phyloP scores from a whole-genome alignment of 2,888 invertebrate species.

The Liopterus haemorrhoidalis region DNA sequence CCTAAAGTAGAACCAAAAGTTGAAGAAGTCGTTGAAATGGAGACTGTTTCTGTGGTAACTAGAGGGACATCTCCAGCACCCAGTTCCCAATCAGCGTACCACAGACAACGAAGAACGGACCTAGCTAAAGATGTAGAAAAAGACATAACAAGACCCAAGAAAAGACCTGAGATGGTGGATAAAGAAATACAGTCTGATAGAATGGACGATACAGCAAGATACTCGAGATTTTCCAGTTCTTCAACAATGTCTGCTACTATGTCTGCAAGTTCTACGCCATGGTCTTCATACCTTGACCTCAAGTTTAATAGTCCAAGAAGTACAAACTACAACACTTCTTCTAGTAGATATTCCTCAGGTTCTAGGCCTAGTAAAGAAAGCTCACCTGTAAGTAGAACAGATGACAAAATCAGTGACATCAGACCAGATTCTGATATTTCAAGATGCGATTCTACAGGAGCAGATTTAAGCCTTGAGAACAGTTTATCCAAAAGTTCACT shows the following conservation, averaged over 20 bases:
- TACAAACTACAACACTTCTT: slow-evolving; percentile 23
- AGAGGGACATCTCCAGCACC: slow-evolving; percentile 75
- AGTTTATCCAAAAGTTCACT: too few species aligned
- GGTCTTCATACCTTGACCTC: slow-evolving; percentile 57
- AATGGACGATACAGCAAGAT: slow-evolving; percentile 61
- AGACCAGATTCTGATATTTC: not conserved
- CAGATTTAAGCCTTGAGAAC: too few species aligned
- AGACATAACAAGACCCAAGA: slow-evolving; percentile 56
- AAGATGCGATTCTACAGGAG: too few species aligned
- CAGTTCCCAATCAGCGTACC: slow-evolving; percentile 51
- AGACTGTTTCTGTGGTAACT: slow-evolving; percentile 60
- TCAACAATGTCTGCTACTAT: slow-evolving; percentile 48
- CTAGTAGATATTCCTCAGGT: slow-evolving; percentile 12
- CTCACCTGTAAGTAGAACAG: slow-evolving; percentile 2
- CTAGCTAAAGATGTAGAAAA: slow-evolving; percentile 68
- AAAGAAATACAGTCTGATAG: slow-evolving; percentile 70
- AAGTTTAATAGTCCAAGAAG: slow-evolving; percentile 45
- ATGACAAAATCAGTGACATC: slow-evolving; percentile 9
- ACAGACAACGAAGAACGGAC: slow-evolving; percentile 63
- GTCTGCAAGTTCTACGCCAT: too few species aligned
- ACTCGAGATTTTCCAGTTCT: slow-evolving; percentile 60
- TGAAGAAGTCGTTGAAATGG: slow-evolving; percentile 38
- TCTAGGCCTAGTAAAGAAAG: slow-evolving; percentile 15
- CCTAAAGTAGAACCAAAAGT: slow-evolving; percentile 31
- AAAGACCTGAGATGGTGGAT: slow-evolving; percentile 55